phyloP scores from a whole-genome alignment of 2,888 invertebrate species.

The Elegia similella region DNA sequence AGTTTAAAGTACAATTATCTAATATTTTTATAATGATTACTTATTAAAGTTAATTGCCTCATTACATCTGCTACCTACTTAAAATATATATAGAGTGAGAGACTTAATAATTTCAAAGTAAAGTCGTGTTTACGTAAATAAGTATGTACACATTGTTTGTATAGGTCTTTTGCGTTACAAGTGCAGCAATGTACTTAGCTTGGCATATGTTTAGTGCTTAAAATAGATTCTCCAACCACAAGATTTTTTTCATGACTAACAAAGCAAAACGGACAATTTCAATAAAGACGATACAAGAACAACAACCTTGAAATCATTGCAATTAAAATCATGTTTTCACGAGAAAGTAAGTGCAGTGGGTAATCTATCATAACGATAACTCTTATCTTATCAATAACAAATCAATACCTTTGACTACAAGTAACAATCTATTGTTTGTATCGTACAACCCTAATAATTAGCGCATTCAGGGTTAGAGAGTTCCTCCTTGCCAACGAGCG shows the following conservation, averaged over 20 bases:
- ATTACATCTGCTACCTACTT: no score
- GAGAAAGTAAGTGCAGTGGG: neutral
- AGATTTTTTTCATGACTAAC: neutral
- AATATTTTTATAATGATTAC: no score
- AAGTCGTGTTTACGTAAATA: neutral
- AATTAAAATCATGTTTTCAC: neutral
- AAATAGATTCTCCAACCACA: neutral
- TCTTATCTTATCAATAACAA: neutral
- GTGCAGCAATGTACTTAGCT: neutral
- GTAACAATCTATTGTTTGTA: neutral
- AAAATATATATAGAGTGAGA: no score
- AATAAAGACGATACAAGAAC: neutral
- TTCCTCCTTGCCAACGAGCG: neutral
- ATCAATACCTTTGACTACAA: neutral
- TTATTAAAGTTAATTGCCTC: no score
- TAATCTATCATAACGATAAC: neutral
- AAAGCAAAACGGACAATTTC: neutral
- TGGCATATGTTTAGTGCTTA: neutral
- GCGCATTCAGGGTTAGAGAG: neutral
- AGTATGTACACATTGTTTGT: neutral
- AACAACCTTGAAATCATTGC: neutral
- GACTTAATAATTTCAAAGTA: no score
- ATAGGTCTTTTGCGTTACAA: neutral
- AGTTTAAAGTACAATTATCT: no score
- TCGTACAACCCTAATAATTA: neutral